Percentiles rank a stretch among this genome's conserved stretches.
phyloP scores from a whole-genome alignment of 2,113 vertebrate genomes.

The Petromus typicus region DNA sequence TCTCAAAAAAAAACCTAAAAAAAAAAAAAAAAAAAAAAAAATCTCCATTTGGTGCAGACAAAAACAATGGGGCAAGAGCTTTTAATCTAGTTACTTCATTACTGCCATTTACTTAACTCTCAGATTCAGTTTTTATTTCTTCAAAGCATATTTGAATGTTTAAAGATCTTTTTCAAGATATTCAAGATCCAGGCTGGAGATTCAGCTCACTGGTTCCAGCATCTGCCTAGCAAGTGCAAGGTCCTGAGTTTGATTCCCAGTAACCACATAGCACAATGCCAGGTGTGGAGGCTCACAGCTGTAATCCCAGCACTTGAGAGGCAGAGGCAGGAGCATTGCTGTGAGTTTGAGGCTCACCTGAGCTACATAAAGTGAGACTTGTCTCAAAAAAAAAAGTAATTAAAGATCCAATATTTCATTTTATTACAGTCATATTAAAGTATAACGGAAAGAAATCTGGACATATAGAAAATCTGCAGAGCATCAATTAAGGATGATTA shows the following conservation, averaged over 20 bases:
- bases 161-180: neutral
- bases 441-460: neutral
- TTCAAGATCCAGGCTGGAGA: conserved; percentile 42
- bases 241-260: too few relatives aligned
- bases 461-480: neutral
- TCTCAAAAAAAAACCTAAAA: too few relatives aligned
- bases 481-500: neutral
- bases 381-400: too few relatives aligned
- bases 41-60: neutral
- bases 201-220: too few relatives aligned
- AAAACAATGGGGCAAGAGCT: neutral
- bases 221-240: too few relatives aligned
- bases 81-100: neutral
- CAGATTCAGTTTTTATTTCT: neutral
- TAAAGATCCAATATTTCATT: neutral
- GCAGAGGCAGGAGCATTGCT: too few relatives aligned
- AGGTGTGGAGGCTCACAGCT: too few relatives aligned
- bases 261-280: too few relatives aligned
- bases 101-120: neutral
- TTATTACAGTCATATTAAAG: neutral
- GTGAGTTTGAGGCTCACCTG: too few relatives aligned
- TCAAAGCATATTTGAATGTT: neutral
- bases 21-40: too few relatives aligned
- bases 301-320: too few relatives aligned
- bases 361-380: too few relatives aligned